Evolutionary conservation across 2,797 vertebrate species (phyloP), one percentile per base, ranked within the genome.

Genomic region (Macrochelys suwanniensis): DNA sequence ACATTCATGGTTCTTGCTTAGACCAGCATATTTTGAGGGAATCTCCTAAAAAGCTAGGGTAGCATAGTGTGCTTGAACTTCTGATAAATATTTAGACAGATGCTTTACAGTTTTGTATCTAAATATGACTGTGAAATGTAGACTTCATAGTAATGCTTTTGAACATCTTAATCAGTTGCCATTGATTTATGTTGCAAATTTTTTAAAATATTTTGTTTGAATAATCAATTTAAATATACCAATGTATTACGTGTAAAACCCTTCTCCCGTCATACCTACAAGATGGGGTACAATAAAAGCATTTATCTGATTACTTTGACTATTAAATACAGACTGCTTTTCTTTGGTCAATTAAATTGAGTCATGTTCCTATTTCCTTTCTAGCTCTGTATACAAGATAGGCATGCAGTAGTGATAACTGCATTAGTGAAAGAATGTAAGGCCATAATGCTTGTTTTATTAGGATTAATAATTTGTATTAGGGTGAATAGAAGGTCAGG

Each of bases 51-150:
- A 4, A 84, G 4, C 7, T 51, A 88, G 1, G 74, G 15, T 19
- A 84, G 19, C 96, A 82, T 6, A 49, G 88, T 86, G 49, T 87
- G 28, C 5, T 89, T 96, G 87, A 90, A 68, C 49, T 81, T 88
- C n/a, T 7, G 37, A 12, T 42, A 47, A 50, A 26, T 53, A 71
- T 37, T 51, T 71, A 71, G 68, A n/a, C n/a, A 68, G 33, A n/a
- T 23, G 10, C n/a, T 23, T 51, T 47, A 45, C 25, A 26, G 1
- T 5, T 89, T 65, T 90, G 7, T 56, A 91, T 56, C 26, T 79
- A 68, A 28, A 47, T 26, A 74, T 47, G 13, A 31, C 65, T 33
- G 28, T 68, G 42, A 11, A 84, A 88, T 1, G 3, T 31, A 54
- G 7, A 78, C 4, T 65, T 19, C 31, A 89, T n/a, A 49, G 4